Conservation (phyloP, 2,888 invertebrate species). For the Thymelicus lineola region DNA sequence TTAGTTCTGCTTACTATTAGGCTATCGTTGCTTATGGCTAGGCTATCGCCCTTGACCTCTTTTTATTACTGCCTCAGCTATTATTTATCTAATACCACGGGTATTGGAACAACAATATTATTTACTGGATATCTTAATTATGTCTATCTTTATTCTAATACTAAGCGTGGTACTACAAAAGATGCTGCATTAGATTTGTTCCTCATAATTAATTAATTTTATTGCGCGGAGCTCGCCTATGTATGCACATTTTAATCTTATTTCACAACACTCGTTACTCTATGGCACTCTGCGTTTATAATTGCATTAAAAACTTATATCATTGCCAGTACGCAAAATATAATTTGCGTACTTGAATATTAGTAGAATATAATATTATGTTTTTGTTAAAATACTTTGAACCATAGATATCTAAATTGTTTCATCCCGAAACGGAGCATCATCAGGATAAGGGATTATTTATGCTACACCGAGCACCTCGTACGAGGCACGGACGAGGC, state of each 20-base stretch:
- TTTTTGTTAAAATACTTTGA: background rate
- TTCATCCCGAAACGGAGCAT: background rate
- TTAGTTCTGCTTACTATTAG: too few species aligned
- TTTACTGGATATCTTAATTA: too few species aligned
- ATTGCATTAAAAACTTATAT: constrained; percentile 21
- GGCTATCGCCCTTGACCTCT: too few species aligned
- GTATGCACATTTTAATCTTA: constrained; percentile 19
- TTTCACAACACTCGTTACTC: constrained; percentile 8
- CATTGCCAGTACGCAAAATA: background rate
- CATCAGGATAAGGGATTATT: too few species aligned
- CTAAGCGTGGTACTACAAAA: constrained; percentile 13
- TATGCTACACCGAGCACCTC: too few species aligned
- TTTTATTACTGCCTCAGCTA: too few species aligned
- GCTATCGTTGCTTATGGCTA: too few species aligned
- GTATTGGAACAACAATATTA: too few species aligned
- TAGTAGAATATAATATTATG: background rate
- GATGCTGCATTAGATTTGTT: constrained; percentile 11
- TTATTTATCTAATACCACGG: too few species aligned
- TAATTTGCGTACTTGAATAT: background rate
- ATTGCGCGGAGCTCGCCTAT: constrained; percentile 16
- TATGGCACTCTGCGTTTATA: constrained; percentile 14
- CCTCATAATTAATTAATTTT: constrained; percentile 18
- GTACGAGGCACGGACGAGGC: too few species aligned
- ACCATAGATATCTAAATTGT: background rate
- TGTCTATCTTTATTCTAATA: too few species aligned